phyloP scores from a whole-genome alignment of 2,113 vertebrate genomes.

The Panthera leo region DNA sequence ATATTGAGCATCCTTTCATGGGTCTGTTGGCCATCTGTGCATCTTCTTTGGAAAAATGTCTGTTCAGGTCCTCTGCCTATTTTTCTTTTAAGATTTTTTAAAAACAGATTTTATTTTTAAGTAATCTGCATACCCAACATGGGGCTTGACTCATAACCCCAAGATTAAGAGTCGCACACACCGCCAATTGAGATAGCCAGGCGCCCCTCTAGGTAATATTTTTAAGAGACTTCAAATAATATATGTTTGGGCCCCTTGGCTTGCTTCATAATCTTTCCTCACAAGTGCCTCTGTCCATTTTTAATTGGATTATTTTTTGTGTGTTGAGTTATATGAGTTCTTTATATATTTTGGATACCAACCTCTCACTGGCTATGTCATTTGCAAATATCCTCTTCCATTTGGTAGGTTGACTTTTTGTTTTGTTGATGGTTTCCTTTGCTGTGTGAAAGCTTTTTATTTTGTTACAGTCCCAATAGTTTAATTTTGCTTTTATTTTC shows the following conservation, averaged over 20 bases:
- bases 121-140: too few species aligned
- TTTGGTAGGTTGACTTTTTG: neutral
- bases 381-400: neutral
- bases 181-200: too few species aligned
- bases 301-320: neutral
- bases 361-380: neutral
- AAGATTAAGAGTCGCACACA: too few species aligned
- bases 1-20: neutral
- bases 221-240: too few species aligned
- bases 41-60: neutral
- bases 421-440: neutral
- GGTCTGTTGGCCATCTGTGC: neutral
- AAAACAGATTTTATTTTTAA: too few species aligned
- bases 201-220: too few species aligned
- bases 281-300: neutral
- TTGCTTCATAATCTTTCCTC: too few species aligned
- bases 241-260: too few species aligned
- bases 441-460: neutral
- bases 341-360: neutral
- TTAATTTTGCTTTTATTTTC: neutral
- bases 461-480: neutral
- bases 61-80: neutral
- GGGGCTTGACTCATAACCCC: too few species aligned
- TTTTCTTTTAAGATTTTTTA: neutral
- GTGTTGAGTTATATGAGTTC: neutral